Evolutionary conservation across 1,140 invertebrate species (phyloP).

Genomic region (Pararge aegeria): DNA sequence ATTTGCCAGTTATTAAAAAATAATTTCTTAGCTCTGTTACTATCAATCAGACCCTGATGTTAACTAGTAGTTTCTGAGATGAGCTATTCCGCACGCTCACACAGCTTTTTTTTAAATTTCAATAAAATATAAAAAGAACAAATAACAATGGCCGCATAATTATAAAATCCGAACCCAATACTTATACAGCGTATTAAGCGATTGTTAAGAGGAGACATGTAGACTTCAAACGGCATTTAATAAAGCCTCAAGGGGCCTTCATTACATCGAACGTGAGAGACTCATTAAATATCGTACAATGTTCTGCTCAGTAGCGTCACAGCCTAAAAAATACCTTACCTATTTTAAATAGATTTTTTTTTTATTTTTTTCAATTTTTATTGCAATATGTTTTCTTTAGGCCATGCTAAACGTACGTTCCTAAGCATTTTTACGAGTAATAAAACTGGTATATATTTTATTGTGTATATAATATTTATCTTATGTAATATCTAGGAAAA

Average conservation of each 20-base stretch:
- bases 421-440: no score
- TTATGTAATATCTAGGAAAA: no score
- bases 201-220: constrained; percentile 7
- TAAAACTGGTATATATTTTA: no score
- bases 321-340: constrained; percentile 1
- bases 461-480: no score
- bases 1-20: no score
- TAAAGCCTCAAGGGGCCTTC: constrained; percentile 8
- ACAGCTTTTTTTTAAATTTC: no score
- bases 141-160: background rate
- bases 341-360: background rate
- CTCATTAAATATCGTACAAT: constrained; percentile 11
- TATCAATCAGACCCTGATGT: no score
- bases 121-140: background rate
- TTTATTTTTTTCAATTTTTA: background rate
- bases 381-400: background rate
- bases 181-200: constrained; percentile 4
- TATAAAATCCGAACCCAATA: background rate
- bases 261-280: constrained; percentile 15
- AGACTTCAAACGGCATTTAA: constrained; percentile 15
- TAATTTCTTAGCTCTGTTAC: no score
- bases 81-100: no score
- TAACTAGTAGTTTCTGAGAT: no score
- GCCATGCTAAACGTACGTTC: background rate
- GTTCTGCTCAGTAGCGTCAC: background rate